Evolutionary conservation across 2,113 vertebrate genomes (phyloP).

Genomic region (Acrocephalus kingi): DNA sequence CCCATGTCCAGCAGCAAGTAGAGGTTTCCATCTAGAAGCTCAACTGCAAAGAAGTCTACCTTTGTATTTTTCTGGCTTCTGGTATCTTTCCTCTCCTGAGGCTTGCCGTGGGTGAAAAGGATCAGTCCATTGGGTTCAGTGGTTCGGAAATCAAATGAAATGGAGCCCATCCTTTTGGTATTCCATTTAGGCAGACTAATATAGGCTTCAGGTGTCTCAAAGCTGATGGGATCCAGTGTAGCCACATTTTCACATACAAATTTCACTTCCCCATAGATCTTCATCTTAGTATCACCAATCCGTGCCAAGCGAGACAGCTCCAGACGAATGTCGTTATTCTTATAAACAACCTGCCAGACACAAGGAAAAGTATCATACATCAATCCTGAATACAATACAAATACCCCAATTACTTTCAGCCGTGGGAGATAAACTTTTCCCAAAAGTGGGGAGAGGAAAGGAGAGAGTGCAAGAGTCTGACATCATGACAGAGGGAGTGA

Average conservation of each 20-base stretch:
- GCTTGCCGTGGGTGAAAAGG: conserved; percentile 94
- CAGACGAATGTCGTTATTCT: conserved; percentile 96
- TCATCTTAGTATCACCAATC: conserved; percentile 97
- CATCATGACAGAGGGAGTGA: neutral
- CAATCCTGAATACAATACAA: conserved; percentile 58
- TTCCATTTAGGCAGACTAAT: conserved; percentile 97
- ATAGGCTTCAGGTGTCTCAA: conserved; percentile 92
- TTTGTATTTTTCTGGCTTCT: conserved; percentile 94
- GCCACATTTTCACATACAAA: conserved; percentile 96
- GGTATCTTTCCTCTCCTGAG: conserved; percentile 87
- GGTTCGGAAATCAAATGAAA: conserved; percentile 96
- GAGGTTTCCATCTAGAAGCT: conserved; percentile 91
- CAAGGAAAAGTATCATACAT: conserved; percentile 67
- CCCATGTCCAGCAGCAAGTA: conserved; percentile 97
- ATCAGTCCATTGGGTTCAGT: conserved; percentile 95
- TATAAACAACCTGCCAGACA: conserved; percentile 92
- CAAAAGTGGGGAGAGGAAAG: conserved; percentile 9
- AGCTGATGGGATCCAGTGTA: conserved; percentile 94
- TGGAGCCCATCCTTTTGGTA: conserved; percentile 96
- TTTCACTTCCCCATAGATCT: conserved; percentile 94
- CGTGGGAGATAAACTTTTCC: conserved; percentile 17
- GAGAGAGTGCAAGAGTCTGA: neutral
- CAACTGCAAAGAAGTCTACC: conserved; percentile 96
- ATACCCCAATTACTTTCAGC: conserved; percentile 39
- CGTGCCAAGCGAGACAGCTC: conserved; percentile 95